Evolutionary conservation across 2,888 invertebrate species (phyloP), one percentile per base, ranked within the genome.

Genomic region (Isoperla grammatica): DNA sequence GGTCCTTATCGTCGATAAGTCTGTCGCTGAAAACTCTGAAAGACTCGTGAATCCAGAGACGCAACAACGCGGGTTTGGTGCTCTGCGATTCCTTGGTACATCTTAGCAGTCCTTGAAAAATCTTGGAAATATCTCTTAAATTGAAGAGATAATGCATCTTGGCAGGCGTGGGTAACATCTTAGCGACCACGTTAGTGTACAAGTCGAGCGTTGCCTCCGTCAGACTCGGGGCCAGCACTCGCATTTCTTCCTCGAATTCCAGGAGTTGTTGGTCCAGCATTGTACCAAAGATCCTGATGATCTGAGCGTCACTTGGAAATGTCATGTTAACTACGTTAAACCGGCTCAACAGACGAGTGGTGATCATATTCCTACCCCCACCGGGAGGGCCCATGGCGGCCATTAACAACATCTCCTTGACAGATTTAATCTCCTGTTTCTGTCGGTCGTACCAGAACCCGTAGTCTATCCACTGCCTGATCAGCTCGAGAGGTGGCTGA

Each of bases 111-210:
- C 93, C 93, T 81, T 56, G 43, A 22, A 43, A 63, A 67, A 93
- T 85, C 77, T 85, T 90, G 1, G 92, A 92, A 65, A 95, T 91
- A 69, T 94, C 94, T 65, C 93, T 77, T 68, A 95, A 74, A 73
- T 93, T 94, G 76, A 94, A 95, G 39, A 93, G 76, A 68, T 95
- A 95, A 74, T 95, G 94, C 72, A 89, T 90, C 73, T 93, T 95
- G 61, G 86, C 81, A 0, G 94, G 94, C 0, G 93, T 94, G 0
- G 95, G 94, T 43, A 94, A 74, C 77, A 95, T 84, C 70, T 86
- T 88, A 0, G 72, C 75, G 1, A 81, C 81, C 0, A 92, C 86
- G 64, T 81, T 80, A 68, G 86, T 83, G 73, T 90, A 95, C 66
- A 92, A 76, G 65, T 86, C 85, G 68, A 94, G 84, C 0, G 90